Base-by-base conservation (phyloP, 2,888 invertebrate genomes). In the Macaria notata region DNA sequence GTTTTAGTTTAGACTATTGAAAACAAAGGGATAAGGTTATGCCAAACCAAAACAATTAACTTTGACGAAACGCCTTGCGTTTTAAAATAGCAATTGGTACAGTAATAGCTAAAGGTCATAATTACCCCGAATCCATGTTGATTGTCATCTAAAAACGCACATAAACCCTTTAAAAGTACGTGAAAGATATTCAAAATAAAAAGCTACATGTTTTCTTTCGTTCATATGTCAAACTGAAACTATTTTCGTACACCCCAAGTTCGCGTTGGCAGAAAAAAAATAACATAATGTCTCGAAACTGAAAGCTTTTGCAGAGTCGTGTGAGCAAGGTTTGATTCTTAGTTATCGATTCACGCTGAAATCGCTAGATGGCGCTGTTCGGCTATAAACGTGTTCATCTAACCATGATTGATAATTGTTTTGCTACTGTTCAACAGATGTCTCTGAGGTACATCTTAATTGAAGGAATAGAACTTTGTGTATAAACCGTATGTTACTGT, bases 161-260 rank as follows among this genome's bases (percentile, higher is more conserved):
- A 61, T 68, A 67, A 70, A 71, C 72, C 71, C 65, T 72, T 75
- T 76, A 76, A 64, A 81, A 78, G 82, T 83, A 83, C 78, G 79
- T 84, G 68, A 79, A 73, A 78, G 80, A 79, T 81, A 84, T 86
- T 82, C 73, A 82, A 84, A 86, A 86, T 86, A 88, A 86, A 85
- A 86, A 86, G 83, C 91, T 89, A 90, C 89, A 91, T 90, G 85
- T 83, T 67, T 90, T 82, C 84, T 75, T 78, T 80, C 83, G 80
- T 83, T 77, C 83, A 83, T 88, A 86, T 90, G 90, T 90, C 90
- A 89, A 89, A 90, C 84, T 83, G 76, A 65, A 78, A 88, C 89
- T 90, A 90, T 91, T 91, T 90, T 83, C 70, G 86, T 83, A 83
- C 70, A 72, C 76, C 67, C 82, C 88, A 89, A 89, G 90, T 88